phyloP scores from a whole-genome alignment of 2,888 invertebrate genomes.

The Seira musarum region DNA sequence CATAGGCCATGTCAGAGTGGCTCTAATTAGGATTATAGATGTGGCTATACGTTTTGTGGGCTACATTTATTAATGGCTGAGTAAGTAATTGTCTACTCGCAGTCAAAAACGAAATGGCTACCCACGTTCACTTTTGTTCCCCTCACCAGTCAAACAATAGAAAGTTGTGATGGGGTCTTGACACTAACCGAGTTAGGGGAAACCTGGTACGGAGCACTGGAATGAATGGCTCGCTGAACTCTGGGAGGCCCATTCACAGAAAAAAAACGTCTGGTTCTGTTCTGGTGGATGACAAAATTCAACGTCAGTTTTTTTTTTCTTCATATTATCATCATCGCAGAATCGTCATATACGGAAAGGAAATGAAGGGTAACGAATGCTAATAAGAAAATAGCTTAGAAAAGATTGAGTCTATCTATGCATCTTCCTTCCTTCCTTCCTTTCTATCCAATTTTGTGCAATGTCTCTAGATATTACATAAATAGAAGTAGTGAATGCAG shows the following conservation, averaged over 20 bases:
- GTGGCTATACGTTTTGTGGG: no score
- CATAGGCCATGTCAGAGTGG: no score
- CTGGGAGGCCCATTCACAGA: background rate
- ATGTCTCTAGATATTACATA: no score
- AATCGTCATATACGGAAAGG: background rate
- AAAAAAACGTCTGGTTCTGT: background rate
- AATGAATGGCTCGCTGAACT: background rate
- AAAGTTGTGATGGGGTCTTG: background rate
- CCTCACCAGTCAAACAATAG: background rate
- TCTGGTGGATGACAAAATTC: background rate
- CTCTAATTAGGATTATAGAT: no score
- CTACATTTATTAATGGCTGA: background rate
- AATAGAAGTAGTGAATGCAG: no score
- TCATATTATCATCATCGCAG: background rate
- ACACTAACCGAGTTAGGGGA: background rate
- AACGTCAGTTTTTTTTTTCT: no score
- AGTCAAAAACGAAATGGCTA: background rate
- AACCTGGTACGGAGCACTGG: background rate
- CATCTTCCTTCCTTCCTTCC: no score
- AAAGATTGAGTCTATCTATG: background rate
- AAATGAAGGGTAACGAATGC: conserved; percentile 3
- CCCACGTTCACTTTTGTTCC: background rate
- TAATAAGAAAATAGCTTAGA: background rate
- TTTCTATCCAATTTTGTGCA: no score
- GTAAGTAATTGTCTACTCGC: conserved; percentile 4